A percentile compares a stretch with the other conserved stretches of the same genome.
Conservation (phyloP, 2,888 invertebrate genomes). For the Luffia ferchaultella region DNA sequence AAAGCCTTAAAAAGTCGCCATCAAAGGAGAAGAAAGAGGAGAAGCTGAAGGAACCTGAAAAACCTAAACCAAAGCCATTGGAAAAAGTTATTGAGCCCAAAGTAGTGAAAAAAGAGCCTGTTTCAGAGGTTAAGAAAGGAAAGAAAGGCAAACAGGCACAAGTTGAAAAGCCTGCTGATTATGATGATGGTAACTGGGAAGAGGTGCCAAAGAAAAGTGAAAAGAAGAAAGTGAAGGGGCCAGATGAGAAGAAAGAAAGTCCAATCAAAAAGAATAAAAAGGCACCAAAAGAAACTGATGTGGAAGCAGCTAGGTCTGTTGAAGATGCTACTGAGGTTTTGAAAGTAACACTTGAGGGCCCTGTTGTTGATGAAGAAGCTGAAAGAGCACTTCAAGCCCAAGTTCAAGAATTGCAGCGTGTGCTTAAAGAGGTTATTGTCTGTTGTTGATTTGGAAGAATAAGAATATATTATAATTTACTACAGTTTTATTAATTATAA, state of each 20-base stretch:
- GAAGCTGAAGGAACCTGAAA: constrained; percentile 57
- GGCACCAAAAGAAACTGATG: constrained; percentile 49
- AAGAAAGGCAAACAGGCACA: constrained; percentile 60
- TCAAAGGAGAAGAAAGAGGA: constrained; percentile 66
- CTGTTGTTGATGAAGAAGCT: constrained; percentile 45
- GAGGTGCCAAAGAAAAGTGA: constrained; percentile 74
- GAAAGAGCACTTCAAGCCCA: constrained; percentile 51
- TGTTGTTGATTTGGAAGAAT: background rate
- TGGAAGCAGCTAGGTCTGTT: constrained; percentile 31
- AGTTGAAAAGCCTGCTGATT: constrained; percentile 74
- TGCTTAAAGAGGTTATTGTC: constrained; percentile 45
- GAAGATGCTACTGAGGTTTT: constrained; percentile 29
- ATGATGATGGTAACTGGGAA: constrained; percentile 81
- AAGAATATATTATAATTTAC: too few species aligned
- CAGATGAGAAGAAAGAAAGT: constrained; percentile 63
- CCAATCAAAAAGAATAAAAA: constrained; percentile 52
- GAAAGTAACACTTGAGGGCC: constrained; percentile 47
- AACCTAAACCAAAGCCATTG: constrained; percentile 42
- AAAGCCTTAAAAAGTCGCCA: constrained; percentile 65
- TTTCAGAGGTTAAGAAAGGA: constrained; percentile 65
- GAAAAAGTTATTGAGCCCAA: constrained; percentile 41
- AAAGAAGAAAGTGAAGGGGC: constrained; percentile 73
- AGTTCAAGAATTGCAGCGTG: constrained; percentile 53
- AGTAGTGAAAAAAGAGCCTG: constrained; percentile 46
- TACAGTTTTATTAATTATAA: too few species aligned